Evolutionary conservation across 2,888 invertebrate genomes (phyloP), one percentile per base, ranked within the genome.

Genomic region (Syrista parreyssii): DNA sequence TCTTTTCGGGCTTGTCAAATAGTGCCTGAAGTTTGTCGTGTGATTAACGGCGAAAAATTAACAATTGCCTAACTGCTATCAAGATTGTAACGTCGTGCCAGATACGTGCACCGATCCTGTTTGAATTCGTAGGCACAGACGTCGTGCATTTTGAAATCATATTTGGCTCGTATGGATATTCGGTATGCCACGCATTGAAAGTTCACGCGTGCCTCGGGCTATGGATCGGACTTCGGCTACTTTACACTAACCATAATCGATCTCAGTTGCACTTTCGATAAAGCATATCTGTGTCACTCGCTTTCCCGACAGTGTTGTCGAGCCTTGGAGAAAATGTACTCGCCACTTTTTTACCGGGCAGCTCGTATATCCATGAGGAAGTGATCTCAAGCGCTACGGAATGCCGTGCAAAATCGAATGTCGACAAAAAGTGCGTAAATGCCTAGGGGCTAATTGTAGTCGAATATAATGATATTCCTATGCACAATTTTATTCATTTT

Each of bases 131-230:
- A 36, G 55, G 55, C 55, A 55, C 55, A 55, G 2, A 15, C 55
- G 55, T 55, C 23, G 55, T 55, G 55, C 33, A 71, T 71, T 71
- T 71, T 71, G 71, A 71, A 71, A 71, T 71, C 71, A 71, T 33
- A 33, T 71, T 11, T 71, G 71, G 31, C 71, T 23, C 31, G 33
- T 33, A 71, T 12, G 33, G 31, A 71, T 40, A 40, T 55, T 55
- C 55, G 55, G 55, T 55, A 55, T 55, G 55, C 55, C 71, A 33
- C 71, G 71, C 71, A 71, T 78, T 75, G 78, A 78, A 78, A 78
- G 78, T 78, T 75, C 75, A 75, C 72, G 68, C 75, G 69, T 36
- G 78, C 78, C 78, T 31, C 33, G 34, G 78, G 78, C 75, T 75
- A 75, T 34, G 15, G 31, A n/a, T 30, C 71, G 71, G 71, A 71